Percentiles rank a stretch among this genome's conserved stretches.
Evolutionary conservation across 2,797 vertebrate species (phyloP).

Genomic region (Sebastes vulpes): DNA sequence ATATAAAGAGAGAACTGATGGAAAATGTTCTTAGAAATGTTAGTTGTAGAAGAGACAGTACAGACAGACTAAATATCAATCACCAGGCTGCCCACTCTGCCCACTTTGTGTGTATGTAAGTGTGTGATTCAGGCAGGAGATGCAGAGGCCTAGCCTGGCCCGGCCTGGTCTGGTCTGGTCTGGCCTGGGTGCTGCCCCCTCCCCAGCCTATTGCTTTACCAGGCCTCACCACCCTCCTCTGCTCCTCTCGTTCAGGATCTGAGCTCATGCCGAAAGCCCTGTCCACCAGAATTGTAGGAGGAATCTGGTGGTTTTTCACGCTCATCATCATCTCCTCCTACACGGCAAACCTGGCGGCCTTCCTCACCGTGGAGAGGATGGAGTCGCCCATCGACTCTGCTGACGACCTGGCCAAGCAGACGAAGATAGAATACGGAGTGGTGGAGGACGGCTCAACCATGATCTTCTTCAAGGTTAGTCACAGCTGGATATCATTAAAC

Average conservation of each 20-base stretch:
- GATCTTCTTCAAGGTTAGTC: constrained; percentile 97
- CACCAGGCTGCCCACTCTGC: constrained; percentile 62
- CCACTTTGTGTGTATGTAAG: constrained; percentile 34
- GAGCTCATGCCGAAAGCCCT: constrained; percentile 99
- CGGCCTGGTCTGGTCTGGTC: not conserved
- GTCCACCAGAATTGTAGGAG: constrained; percentile 99
- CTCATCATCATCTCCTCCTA: constrained; percentile 99
- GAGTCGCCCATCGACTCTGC: constrained; percentile 98
- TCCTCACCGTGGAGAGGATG: constrained; percentile 99
- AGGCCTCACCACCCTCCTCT: constrained; percentile 55
- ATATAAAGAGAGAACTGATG: not conserved
- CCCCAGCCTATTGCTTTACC: constrained; percentile 18
- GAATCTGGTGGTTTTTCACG: constrained; percentile 99
- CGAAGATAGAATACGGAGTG: constrained; percentile 98
- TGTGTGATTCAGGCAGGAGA: constrained; percentile 46
- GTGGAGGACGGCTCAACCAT: constrained; percentile 97
- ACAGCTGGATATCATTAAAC: not conserved
- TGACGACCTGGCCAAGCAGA: constrained; percentile 98
- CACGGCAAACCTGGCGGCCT: constrained; percentile 98
- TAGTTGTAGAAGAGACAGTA: not conserved
- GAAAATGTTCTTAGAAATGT: not conserved
- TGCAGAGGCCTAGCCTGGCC: constrained; percentile 32
- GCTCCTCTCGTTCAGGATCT: constrained; percentile 93
- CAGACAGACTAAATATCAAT: constrained; percentile 10
- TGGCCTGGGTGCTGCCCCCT: constrained; percentile 55